These are phyloP conservation scores for Orthosia gracilis DNA, from an alignment of 2,888 invertebrate genomes.

Conservation along the genomic window DNA sequence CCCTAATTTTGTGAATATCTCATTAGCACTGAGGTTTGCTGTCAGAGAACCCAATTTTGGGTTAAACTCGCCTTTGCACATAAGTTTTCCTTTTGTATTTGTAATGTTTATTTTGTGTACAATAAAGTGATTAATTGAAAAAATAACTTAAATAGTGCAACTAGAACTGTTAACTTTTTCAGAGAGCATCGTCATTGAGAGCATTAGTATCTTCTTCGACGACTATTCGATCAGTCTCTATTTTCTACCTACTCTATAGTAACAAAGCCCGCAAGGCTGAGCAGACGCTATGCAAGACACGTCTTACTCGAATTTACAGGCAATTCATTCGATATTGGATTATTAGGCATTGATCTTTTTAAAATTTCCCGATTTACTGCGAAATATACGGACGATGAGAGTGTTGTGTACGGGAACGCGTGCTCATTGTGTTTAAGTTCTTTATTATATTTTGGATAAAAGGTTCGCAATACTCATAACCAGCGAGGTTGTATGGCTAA, in stretches of 20 bases:
- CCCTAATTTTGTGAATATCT: too few species aligned
- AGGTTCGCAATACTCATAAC: too few species aligned
- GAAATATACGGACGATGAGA: conserved; percentile 28
- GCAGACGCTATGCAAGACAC: conserved; percentile 78
- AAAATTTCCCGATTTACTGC: conserved; percentile 75
- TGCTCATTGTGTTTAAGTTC: background rate
- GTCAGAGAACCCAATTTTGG: too few species aligned
- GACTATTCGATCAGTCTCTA: conserved; percentile 22
- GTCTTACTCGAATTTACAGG: conserved; percentile 87
- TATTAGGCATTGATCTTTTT: conserved; percentile 90
- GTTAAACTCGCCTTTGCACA: too few species aligned
- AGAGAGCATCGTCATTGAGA: background rate
- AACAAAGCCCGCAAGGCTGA: conserved; percentile 27
- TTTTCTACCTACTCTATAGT: conserved; percentile 21
- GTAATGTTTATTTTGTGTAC: too few species aligned
- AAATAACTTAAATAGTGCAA: background rate
- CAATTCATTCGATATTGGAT: conserved; percentile 90
- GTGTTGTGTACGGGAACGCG: conserved; percentile 17
- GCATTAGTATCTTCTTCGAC: background rate
- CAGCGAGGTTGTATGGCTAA: too few species aligned
- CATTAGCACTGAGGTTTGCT: too few species aligned
- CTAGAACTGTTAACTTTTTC: background rate
- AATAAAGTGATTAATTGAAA: too few species aligned
- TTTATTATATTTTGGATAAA: background rate
- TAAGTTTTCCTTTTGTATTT: too few species aligned